Base-by-base conservation (phyloP, 2,113 vertebrate genomes). In the Oenanthe oenanthe region DNA sequence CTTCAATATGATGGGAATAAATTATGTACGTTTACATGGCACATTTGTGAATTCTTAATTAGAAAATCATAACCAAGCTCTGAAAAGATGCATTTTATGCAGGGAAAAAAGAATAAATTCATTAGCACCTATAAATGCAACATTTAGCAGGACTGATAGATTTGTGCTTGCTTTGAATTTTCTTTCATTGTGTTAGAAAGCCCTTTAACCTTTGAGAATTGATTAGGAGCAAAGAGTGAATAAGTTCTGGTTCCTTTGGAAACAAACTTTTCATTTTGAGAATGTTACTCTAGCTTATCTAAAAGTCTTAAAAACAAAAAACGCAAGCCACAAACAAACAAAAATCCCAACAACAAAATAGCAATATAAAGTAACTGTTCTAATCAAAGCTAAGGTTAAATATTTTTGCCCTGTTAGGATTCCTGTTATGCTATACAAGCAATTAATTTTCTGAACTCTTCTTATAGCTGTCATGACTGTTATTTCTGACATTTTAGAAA, bases 1-100 rank as follows among this genome's bases (percentile, higher is more conserved):
- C 81, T 93, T 89, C 95, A 97, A 94, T 95, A 97, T 84, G 92
- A 97, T 71, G n/a, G 58, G 66, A 97, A 98, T 98, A 97, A 98
- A 97, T 98, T 96, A 98, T 86, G 71, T 86, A 95, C 45, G 28
- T 97, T 97, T 97, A 85, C 89, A 80, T 94, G 80, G 38, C 91
- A 97, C 50, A 90, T 97, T 93, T 96, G 89, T 97, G 82, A 94
- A 91, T 96, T 94, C 94, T 97, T 97, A 98, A 98, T 98, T 97
- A 97, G 95, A 91, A 87, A 97, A 96, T 88, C 28, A 48, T 91
- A 97, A 93, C 76, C 6, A 13, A 87, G 89, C 84, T 96, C 92
- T 93, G 89, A 96, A 81, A 95, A 76, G 85, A 97, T 79, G 51
- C 66, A 79, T 94, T 97, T 97, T 94, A 96, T 96, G 79, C 75